Percentiles rank a stretch among this genome's conserved stretches.
These are phyloP conservation scores for Steinernema carpocapsae DNA, from an alignment of 2,888 invertebrate species.

Conservation along the genomic window DNA sequence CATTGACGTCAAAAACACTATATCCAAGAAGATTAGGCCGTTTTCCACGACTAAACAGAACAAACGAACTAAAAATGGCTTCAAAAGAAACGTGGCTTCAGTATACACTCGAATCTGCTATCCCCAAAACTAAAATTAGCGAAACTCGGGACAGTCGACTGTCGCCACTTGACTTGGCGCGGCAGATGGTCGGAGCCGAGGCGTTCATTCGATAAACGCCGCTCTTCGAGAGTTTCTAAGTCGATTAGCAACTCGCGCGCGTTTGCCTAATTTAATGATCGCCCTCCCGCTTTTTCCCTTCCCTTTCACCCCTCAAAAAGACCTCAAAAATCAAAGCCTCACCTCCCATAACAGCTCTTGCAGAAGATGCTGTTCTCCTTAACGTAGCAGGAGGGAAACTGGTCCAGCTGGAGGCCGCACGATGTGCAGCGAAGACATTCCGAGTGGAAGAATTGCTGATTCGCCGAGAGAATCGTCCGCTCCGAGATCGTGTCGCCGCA, in stretches of 20 bases:
- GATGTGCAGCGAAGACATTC: conserved; percentile 47
- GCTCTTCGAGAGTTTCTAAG: conserved; percentile 35
- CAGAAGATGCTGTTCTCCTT: conserved; percentile 56
- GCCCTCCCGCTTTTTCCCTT: not conserved
- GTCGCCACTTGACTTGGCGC: conserved; percentile 25
- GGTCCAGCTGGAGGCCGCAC: conserved; percentile 43
- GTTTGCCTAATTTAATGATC: conserved; percentile 27
- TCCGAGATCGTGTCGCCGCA: conserved; percentile 39
- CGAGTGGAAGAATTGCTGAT: conserved; percentile 45
- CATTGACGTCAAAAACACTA: too few species aligned
- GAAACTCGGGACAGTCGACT: not conserved
- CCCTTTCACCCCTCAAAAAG: conserved; percentile 2
- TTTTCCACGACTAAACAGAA: too few species aligned
- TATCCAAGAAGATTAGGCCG: too few species aligned
- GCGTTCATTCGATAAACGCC: conserved; percentile 30
- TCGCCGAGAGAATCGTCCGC: conserved; percentile 41
- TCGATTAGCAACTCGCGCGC: conserved; percentile 32
- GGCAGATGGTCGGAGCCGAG: conserved; percentile 27
- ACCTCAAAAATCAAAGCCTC: conserved; percentile 33
- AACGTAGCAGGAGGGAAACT: conserved; percentile 52
- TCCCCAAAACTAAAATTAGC: too few species aligned
- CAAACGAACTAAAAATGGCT: too few species aligned
- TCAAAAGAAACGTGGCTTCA: too few species aligned
- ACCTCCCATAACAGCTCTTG: conserved; percentile 60
- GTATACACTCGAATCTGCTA: too few species aligned